Evolutionary conservation across 2,888 invertebrate genomes (phyloP).

Genomic region (Fabriciana adippe): DNA sequence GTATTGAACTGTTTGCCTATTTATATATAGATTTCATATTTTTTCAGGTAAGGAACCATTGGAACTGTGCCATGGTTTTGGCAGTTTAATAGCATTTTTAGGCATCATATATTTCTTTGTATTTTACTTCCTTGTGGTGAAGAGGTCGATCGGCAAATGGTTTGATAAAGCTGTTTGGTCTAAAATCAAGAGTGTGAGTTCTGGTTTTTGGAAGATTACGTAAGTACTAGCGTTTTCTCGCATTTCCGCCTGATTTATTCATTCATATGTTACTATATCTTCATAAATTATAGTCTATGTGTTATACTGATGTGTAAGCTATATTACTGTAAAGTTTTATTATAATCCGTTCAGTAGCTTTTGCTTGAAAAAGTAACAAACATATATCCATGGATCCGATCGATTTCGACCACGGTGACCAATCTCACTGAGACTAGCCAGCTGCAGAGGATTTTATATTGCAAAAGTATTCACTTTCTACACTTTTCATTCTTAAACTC

Average conservation of each 20-base stretch:
- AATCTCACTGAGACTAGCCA: too few relatives aligned
- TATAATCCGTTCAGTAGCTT: too few relatives aligned
- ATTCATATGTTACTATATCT: too few relatives aligned
- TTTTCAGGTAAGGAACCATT: conserved; percentile 57
- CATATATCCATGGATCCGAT: too few relatives aligned
- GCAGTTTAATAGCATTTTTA: conserved; percentile 86
- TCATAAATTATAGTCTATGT: neutral
- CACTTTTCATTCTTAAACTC: too few relatives aligned
- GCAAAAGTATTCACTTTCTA: too few relatives aligned
- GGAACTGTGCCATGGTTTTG: conserved; percentile 86
- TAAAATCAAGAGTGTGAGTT: conserved; percentile 47
- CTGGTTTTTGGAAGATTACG: conserved; percentile 55
- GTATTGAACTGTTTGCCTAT: too few relatives aligned
- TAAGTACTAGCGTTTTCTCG: conserved; percentile 47
- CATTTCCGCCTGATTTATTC: neutral
- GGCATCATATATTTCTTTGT: conserved; percentile 83
- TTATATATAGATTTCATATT: neutral
- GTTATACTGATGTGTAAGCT: neutral
- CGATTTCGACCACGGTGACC: too few relatives aligned
- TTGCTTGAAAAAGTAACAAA: too few relatives aligned
- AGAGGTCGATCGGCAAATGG: conserved; percentile 76
- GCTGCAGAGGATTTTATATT: too few relatives aligned
- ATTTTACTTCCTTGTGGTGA: conserved; percentile 84
- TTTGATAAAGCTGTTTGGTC: conserved; percentile 62
- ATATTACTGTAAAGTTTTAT: too few relatives aligned